Percentiles rank a stretch among this genome's conserved stretches.
These are phyloP conservation scores for Lichenostomus cassidix DNA, from an alignment of 2,113 vertebrate genomes.

Conservation along the genomic window DNA sequence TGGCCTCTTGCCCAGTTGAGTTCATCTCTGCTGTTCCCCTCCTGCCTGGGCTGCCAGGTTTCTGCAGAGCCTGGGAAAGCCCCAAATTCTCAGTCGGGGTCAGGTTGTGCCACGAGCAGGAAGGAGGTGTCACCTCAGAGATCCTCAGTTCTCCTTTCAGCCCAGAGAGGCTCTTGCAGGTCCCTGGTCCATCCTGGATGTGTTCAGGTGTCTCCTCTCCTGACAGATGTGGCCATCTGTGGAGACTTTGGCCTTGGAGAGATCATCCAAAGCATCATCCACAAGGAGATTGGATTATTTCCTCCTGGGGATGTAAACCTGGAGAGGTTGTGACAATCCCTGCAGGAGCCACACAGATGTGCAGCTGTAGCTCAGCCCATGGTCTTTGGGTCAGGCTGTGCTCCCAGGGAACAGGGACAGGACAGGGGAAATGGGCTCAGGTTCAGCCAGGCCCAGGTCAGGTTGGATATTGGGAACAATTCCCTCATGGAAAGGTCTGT, in stretches of 20 bases:
- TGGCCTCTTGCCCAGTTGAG: neutral
- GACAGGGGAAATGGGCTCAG: neutral
- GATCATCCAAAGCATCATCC: neutral
- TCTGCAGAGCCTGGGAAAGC: neutral
- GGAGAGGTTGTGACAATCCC: neutral
- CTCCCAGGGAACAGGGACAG: neutral
- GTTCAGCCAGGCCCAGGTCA: neutral
- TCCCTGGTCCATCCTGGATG: neutral
- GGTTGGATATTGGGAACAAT: neutral
- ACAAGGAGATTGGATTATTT: neutral
- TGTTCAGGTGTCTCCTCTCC: neutral
- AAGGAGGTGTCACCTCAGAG: neutral
- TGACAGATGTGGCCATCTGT: too few species aligned
- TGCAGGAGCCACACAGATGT: neutral
- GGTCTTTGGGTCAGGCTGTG: neutral
- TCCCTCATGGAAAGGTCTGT: neutral
- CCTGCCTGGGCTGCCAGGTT: neutral
- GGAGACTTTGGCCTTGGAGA: neutral
- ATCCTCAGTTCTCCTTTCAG: neutral
- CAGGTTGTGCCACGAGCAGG: neutral
- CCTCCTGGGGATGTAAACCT: neutral
- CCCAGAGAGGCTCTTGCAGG: neutral
- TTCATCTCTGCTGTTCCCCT: neutral
- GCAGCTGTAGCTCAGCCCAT: neutral
- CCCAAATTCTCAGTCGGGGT: accelerated